Evolutionary conservation across 2,113 vertebrate genomes (phyloP), one percentile per base, ranked within the genome.

Genomic region (Etheostoma cragini): DNA sequence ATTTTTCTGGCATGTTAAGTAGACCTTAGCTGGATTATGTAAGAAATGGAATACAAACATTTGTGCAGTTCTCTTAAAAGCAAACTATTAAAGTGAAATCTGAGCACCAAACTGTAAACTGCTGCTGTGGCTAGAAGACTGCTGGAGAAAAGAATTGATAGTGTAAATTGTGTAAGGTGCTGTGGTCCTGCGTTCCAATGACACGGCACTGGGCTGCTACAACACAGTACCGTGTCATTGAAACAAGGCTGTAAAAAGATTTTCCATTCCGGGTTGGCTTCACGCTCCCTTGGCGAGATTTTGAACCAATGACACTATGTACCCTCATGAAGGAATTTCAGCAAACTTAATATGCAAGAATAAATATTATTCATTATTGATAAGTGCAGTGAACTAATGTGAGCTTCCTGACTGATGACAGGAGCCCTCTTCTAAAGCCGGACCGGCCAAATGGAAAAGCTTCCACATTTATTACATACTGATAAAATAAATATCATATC

Each of bases 401-500:
- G 5, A 80, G 67, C 33, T 47, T 33, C 47, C 49, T 0, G 8
- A 49, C 53, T 57, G 65, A 58, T 61, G 69, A 75, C 46, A 63
- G 12, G 42, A 11, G 63, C n/a, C 8, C 67, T 81, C 38, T 52
- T 38, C 82, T 65, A 33, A 33, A 73, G 21, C 19, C 12, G 1
- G 58, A 63, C 24, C 24, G 80, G 46, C 35, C 71, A 82, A 76
- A 76, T 49, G 63, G 75, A 84, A 80, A 84, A 63, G 60, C 76
- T 78, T 35, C 65, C 16, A 62, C 60, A 76, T 87, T 70, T 71
- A 89, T 86, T 81, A 76, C 13, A 78, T 26, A 72, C 75, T 80
- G 78, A 85, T 82, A 75, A 72, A 81, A 86, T 71, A 74, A 84
- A 88, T 83, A 82, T 75, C 66, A 60, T 62, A 76, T 74, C 53